Percentiles rank a stretch among this genome's conserved stretches.
phyloP scores from a whole-genome alignment of 2,888 invertebrate species.

The Athripsodes cinereus region DNA sequence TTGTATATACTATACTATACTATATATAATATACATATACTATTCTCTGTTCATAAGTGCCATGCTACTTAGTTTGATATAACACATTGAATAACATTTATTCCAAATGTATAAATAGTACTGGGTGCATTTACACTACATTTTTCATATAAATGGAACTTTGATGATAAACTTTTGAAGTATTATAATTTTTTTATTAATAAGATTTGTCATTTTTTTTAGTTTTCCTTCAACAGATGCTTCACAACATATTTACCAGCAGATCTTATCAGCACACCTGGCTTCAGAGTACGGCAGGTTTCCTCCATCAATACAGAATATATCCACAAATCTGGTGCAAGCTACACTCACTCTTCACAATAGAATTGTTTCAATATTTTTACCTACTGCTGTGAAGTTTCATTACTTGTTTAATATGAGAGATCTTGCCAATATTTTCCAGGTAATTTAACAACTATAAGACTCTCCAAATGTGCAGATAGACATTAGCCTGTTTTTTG shows the following conservation, averaged over 20 bases:
- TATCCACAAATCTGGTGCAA: conserved; percentile 56
- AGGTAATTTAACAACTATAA: conserved; percentile 52
- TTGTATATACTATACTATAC: too few relatives aligned
- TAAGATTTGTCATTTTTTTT: conserved; percentile 21
- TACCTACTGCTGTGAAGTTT: conserved; percentile 92
- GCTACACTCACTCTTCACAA: conserved; percentile 72
- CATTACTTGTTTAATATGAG: conserved; percentile 91
- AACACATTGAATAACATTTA: too few relatives aligned
- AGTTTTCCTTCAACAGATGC: conserved; percentile 83
- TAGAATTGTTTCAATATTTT: conserved; percentile 67
- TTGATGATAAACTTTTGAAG: too few relatives aligned
- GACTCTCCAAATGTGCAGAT: too few relatives aligned
- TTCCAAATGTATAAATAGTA: too few relatives aligned
- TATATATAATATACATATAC: too few relatives aligned
- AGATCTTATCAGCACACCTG: conserved; percentile 75
- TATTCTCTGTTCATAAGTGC: too few relatives aligned
- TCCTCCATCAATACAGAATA: conserved; percentile 49
- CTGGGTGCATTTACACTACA: too few relatives aligned
- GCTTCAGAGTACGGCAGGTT: conserved; percentile 63
- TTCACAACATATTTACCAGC: conserved; percentile 75
- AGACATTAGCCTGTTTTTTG: not conserved
- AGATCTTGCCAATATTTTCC: conserved; percentile 90
- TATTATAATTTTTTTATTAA: too few relatives aligned
- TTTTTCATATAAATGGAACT: too few relatives aligned
- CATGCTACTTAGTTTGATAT: too few relatives aligned